Percentiles rank a stretch among this genome's conserved stretches.
Evolutionary conservation across 92 coral and sea anemone genomes (phyloP).

Genomic region (Epizoanthus stellaris): DNA sequence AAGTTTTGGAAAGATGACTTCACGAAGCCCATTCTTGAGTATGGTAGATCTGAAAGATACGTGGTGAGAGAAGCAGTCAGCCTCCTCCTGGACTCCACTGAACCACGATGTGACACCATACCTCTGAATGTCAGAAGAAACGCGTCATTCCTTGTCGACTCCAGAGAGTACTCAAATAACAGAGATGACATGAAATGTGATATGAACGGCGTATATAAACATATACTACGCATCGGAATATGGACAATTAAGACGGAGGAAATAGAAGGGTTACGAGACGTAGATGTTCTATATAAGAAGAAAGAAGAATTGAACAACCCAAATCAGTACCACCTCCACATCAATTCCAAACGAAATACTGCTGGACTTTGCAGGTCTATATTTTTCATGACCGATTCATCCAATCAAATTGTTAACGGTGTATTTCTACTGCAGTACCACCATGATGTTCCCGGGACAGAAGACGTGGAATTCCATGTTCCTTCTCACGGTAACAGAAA

Average conservation of each 20-base stretch:
- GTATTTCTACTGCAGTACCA: conserved; percentile 45
- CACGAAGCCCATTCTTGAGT: conserved; percentile 33
- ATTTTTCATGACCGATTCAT: conserved; percentile 5
- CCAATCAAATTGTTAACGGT: neutral
- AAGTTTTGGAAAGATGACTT: too few relatives aligned
- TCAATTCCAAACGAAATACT: conserved; percentile 35
- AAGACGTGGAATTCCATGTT: conserved; percentile 47
- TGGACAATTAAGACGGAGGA: conserved; percentile 8
- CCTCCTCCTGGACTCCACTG: neutral
- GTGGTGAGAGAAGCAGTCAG: neutral
- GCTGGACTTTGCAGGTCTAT: conserved; percentile 50
- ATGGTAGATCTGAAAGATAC: conserved; percentile 29
- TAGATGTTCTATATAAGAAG: neutral
- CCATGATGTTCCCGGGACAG: conserved; percentile 14
- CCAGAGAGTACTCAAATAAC: neutral
- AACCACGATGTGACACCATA: neutral
- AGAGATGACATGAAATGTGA: conserved; percentile 26
- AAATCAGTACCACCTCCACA: conserved; percentile 14
- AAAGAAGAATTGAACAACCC: neutral
- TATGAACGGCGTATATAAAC: conserved; percentile 20
- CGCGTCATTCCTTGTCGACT: conserved; percentile 15
- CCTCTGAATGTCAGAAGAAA: conserved; percentile 22
- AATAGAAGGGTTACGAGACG: neutral
- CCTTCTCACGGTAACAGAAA: conserved; percentile 62
- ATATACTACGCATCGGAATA: neutral